phyloP scores from a whole-genome alignment of 2,888 invertebrate genomes.

The Cyaniris semiargus region DNA sequence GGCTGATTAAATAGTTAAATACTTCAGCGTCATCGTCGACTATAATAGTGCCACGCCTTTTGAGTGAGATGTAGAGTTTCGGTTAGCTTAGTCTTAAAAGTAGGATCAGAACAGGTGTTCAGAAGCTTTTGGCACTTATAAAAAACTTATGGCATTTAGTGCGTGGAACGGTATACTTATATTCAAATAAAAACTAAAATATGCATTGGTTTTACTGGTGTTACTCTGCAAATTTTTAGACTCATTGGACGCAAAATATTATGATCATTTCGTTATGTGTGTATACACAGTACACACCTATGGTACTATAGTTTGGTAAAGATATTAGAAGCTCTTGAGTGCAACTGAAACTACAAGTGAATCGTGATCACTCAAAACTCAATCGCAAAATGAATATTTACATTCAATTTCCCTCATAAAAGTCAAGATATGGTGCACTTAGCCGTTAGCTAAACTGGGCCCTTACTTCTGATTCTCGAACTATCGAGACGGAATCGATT shows the following conservation, averaged over 20 bases:
- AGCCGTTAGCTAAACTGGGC: background rate
- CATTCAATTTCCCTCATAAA: conserved; percentile 10
- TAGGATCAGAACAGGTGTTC: background rate
- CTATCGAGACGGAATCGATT: background rate
- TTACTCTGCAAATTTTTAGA: no score
- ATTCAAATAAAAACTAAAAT: no score
- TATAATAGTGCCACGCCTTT: background rate
- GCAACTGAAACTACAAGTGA: background rate
- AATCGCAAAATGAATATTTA: conserved; percentile 27
- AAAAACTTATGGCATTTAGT: no score
- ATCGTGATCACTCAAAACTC: background rate
- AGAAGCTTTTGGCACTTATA: no score
- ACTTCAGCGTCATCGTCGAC: background rate
- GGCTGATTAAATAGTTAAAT: background rate
- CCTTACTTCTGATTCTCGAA: background rate
- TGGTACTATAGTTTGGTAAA: background rate
- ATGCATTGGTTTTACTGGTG: no score
- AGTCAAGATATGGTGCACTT: conserved; percentile 5
- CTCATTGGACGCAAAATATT: no score
- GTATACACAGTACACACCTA: no score
- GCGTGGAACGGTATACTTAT: no score
- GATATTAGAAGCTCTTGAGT: background rate
- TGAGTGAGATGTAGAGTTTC: background rate
- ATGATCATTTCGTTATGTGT: no score
- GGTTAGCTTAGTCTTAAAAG: background rate